Percentiles rank a stretch among this genome's conserved stretches.
These are phyloP conservation scores for Arothron firmamentum DNA, from an alignment of 2,113 vertebrate genomes.

Conservation along the genomic window DNA sequence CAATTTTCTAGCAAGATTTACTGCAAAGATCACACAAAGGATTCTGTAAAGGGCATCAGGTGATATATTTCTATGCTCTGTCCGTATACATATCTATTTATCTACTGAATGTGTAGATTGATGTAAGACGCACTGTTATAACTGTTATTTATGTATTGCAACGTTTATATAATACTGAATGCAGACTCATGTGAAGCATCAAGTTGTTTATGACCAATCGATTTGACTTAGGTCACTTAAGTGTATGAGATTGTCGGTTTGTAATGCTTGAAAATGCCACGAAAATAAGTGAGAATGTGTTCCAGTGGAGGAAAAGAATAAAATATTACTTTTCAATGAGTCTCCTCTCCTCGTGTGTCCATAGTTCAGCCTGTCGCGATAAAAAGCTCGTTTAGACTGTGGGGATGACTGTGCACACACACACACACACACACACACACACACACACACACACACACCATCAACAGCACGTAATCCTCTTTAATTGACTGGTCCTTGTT, in stretches of 20 bases:
- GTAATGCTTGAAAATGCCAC: slow-evolving; percentile 55
- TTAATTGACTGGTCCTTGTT: slow-evolving; percentile 62
- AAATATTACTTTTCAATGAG: slow-evolving; percentile 66
- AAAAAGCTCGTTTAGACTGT: no score
- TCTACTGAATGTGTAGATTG: slow-evolving; percentile 64
- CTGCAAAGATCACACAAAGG: slow-evolving; percentile 35
- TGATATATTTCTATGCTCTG: slow-evolving; percentile 59
- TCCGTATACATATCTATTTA: slow-evolving; percentile 63
- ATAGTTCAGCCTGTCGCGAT: background rate
- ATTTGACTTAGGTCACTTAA: slow-evolving; percentile 43
- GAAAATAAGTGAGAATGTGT: slow-evolving; percentile 58
- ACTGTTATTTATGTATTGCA: slow-evolving; percentile 66
- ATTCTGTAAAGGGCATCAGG: slow-evolving; percentile 54
- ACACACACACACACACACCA: no score
- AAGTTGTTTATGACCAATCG: slow-evolving; percentile 33
- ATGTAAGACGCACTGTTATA: slow-evolving; percentile 52
- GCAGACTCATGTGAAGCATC: slow-evolving; percentile 39
- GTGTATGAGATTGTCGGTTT: slow-evolving; percentile 42
- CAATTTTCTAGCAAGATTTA: slow-evolving; percentile 41
- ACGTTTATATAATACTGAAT: slow-evolving; percentile 47
- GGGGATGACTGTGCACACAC: no score
- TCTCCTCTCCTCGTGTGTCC: slow-evolving; percentile 14
- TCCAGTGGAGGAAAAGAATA: slow-evolving; percentile 55
- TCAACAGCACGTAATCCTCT: slow-evolving; percentile 56
- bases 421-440: no score